Evolutionary conservation across 37 sponge, comb jelly and placozoan genomes (phyloP).

Genomic region (Cliona cf. orientalis): DNA sequence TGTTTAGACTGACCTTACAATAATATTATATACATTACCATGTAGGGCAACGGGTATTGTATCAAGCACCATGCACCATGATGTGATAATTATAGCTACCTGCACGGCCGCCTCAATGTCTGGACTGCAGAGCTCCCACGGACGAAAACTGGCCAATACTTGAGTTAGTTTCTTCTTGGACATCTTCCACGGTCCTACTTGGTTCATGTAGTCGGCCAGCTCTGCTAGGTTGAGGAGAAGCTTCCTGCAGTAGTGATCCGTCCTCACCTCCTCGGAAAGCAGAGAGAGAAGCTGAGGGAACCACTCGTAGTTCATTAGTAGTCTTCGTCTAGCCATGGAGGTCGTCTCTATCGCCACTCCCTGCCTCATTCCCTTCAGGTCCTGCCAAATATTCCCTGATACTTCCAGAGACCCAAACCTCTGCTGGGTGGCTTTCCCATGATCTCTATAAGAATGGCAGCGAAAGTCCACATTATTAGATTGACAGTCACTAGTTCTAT

Average conservation of each 20-base stretch:
- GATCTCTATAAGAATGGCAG: constrained; percentile 39
- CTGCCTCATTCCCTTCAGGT: constrained; percentile 53
- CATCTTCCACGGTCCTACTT: constrained; percentile 52
- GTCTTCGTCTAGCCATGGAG: constrained; percentile 64
- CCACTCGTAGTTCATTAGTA: constrained; percentile 83
- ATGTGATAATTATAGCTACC: constrained; percentile 15
- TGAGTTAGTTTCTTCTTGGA: constrained; percentile 52
- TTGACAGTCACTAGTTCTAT: background rate
- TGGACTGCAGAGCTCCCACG: constrained; percentile 69
- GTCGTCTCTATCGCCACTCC: constrained; percentile 75
- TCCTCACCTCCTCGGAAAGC: constrained; percentile 24
- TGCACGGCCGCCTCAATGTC: constrained; percentile 42
- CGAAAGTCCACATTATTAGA: background rate
- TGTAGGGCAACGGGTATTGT: too few species aligned
- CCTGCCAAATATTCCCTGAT: constrained; percentile 46
- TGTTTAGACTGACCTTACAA: background rate
- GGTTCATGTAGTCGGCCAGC: constrained; percentile 29
- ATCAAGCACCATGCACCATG: too few species aligned
- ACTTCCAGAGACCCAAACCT: constrained; percentile 36
- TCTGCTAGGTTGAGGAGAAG: constrained; percentile 18
- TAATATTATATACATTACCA: too few species aligned
- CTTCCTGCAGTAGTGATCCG: constrained; percentile 35
- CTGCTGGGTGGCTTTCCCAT: constrained; percentile 42
- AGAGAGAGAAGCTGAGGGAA: background rate
- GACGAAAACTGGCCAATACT: constrained; percentile 52